Percentiles rank a stretch among this genome's conserved stretches.
phyloP scores from a whole-genome alignment of 1,140 invertebrate genomes.

The Arion vulgaris region DNA sequence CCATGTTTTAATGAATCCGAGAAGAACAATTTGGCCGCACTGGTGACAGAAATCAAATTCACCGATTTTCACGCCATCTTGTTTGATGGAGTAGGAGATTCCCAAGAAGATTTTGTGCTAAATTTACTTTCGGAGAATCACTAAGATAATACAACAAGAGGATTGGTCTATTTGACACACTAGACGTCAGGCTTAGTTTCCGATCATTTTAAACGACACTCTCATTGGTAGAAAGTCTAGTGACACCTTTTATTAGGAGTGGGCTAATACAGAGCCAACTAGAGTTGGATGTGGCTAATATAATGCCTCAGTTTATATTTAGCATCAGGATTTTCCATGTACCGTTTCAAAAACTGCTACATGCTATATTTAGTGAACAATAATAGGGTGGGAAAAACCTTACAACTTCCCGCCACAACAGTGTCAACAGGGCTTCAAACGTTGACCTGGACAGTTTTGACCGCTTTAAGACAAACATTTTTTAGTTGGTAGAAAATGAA shows the following conservation, averaged over 20 bases:
- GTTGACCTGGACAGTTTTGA: too few relatives aligned
- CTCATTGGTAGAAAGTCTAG: neutral
- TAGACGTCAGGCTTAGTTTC: neutral
- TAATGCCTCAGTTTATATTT: constrained; percentile 7
- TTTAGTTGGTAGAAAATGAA: too few relatives aligned
- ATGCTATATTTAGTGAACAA: neutral
- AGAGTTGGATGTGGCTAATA: too few relatives aligned
- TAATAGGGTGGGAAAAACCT: constrained; percentile 1
- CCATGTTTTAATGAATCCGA: neutral
- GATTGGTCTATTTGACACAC: neutral
- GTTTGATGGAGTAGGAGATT: neutral
- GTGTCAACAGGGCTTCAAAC: too few relatives aligned
- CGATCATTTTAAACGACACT: neutral
- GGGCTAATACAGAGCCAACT: too few relatives aligned
- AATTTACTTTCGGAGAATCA: neutral
- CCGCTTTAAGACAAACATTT: too few relatives aligned
- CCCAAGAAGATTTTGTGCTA: neutral
- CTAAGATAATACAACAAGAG: neutral
- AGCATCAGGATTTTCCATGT: constrained; percentile 16
- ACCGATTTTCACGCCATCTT: constrained; percentile 7
- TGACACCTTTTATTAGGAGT: neutral
- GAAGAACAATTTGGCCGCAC: neutral
- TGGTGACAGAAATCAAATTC: neutral
- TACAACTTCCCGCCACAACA: neutral
- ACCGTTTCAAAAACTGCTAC: too few relatives aligned